Evolutionary conservation across 2,113 vertebrate species (phyloP).

Genomic region (Ia io): DNA sequence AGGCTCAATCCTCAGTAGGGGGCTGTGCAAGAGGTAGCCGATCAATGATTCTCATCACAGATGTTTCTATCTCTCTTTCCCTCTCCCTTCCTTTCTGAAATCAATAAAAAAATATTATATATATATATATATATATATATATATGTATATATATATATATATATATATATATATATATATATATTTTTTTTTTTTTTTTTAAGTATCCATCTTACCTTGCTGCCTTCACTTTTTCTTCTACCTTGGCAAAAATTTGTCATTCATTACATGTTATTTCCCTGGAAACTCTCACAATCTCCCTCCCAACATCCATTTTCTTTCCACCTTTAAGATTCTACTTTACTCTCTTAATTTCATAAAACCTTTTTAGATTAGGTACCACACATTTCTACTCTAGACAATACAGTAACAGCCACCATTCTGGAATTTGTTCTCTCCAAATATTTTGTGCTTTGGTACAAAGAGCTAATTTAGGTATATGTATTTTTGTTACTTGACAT

Average conservation of each 20-base stretch:
- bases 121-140: too few relatives aligned
- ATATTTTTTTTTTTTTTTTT: too few relatives aligned
- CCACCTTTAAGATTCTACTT: conserved; percentile 23
- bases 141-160: too few relatives aligned
- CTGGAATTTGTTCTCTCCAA: background rate
- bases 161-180: too few relatives aligned
- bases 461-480: background rate
- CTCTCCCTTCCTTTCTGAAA: too few relatives aligned
- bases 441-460: background rate
- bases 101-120: too few relatives aligned
- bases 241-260: conserved; percentile 13
- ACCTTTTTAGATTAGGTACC: background rate
- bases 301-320: background rate
- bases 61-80: too few relatives aligned
- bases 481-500: conserved; percentile 7
- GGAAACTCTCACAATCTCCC: background rate
- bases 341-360: conserved; percentile 19
- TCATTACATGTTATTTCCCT: background rate
- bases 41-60: too few relatives aligned
- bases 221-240: background rate
- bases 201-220: background rate
- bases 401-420: background rate
- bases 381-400: background rate
- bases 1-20: too few relatives aligned
- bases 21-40: too few relatives aligned